Conservation (phyloP, 1,140 invertebrate genomes). For the Solenopsis invicta region DNA sequence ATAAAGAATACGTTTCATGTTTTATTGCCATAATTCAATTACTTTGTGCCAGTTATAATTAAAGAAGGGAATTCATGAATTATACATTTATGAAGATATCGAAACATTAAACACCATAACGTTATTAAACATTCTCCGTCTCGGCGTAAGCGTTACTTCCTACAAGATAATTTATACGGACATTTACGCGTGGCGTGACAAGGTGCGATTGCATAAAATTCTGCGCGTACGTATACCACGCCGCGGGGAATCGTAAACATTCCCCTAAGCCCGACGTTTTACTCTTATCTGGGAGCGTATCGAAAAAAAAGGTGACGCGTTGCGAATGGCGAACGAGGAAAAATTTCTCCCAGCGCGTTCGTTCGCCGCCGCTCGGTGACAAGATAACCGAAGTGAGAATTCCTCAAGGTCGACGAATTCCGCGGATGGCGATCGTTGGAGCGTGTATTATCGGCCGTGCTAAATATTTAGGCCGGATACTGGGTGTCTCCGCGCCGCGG, state of each 20-base stretch:
- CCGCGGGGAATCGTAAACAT: slow-evolving; percentile 55
- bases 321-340: slow-evolving; percentile 48
- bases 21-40: neutral
- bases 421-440: slow-evolving; percentile 55
- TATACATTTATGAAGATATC: slow-evolving; percentile 9
- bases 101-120: neutral
- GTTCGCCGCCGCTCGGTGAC: slow-evolving; percentile 23
- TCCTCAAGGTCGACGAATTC: slow-evolving; percentile 64
- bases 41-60: neutral
- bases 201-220: slow-evolving; percentile 50
- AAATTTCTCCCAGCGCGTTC: slow-evolving; percentile 44
- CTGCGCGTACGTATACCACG: neutral
- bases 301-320: slow-evolving; percentile 39
- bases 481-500: slow-evolving; percentile 71
- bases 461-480: slow-evolving; percentile 72
- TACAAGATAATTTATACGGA: slow-evolving; percentile 46
- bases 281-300: slow-evolving; percentile 49
- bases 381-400: slow-evolving; percentile 46
- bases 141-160: slow-evolving; percentile 26
- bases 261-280: slow-evolving; percentile 40
- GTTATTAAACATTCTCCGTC: slow-evolving; percentile 24
- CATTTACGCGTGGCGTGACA: slow-evolving; percentile 45
- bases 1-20: neutral
- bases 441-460: slow-evolving; percentile 59
- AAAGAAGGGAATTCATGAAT: neutral